Percentiles rank a stretch among this genome's conserved stretches.
Evolutionary conservation across 1,140 invertebrate species (phyloP).

Genomic region (Drosophila carrolli): DNA sequence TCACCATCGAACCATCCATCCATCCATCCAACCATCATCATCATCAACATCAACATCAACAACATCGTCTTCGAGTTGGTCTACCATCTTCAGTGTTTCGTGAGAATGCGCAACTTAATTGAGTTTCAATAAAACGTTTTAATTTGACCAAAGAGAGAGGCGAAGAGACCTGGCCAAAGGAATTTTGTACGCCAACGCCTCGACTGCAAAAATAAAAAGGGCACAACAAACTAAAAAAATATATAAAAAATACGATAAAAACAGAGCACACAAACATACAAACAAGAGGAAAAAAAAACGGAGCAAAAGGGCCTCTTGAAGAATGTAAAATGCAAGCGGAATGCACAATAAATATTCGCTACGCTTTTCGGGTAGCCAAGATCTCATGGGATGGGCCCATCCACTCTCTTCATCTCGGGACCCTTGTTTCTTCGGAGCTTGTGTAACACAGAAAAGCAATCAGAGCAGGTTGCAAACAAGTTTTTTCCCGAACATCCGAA

Average conservation of each 20-base stretch:
- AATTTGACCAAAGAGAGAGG: constrained; percentile 54
- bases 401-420: not conserved
- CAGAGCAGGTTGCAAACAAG: constrained; percentile 81
- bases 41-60: not conserved
- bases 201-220: constrained; percentile 28
- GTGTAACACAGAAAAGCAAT: constrained; percentile 76
- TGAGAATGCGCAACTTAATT: constrained; percentile 79
- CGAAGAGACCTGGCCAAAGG: constrained; percentile 47
- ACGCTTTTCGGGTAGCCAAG: constrained; percentile 35
- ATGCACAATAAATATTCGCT: constrained; percentile 82
- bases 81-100: constrained; percentile 35
- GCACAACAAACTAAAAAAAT: constrained; percentile 1
- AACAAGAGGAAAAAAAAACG: constrained; percentile 1
- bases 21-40: constrained; percentile 14
- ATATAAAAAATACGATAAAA: not conserved
- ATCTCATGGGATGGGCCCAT: constrained; percentile 33
- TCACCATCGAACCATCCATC: not conserved
- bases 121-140: constrained; percentile 82
- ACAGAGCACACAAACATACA: constrained; percentile 6
- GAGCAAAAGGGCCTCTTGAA: constrained; percentile 24
- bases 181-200: constrained; percentile 82
- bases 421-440: constrained; percentile 28
- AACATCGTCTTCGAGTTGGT: constrained; percentile 2
- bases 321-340: constrained; percentile 79
- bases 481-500: constrained; percentile 34